Evolutionary conservation across 1,140 invertebrate genomes (phyloP), one percentile per base, ranked within the genome.

Genomic region (Drosophila oshimai): DNA sequence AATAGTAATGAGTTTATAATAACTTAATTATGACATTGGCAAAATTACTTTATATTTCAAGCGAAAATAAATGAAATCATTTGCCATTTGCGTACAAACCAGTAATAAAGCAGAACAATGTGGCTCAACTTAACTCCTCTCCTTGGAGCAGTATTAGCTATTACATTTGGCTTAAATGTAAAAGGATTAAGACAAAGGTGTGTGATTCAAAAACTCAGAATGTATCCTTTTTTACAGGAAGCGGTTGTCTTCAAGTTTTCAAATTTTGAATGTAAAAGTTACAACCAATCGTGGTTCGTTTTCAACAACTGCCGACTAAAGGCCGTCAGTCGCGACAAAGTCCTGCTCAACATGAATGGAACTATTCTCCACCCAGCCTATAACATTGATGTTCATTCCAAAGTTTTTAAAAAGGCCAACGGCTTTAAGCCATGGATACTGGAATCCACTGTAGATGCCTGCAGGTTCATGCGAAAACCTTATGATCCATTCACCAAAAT

Each of bases 221-320:
- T n/a, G n/a, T n/a, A n/a, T n/a, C n/a, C n/a, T n/a, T n/a, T n/a
- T 36, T 20, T 3, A 37, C 9, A 57, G 53, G n/a, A 34, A 10
- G 41, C 10, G 4, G 15, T 57, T 5, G 6, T 20, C 6, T 47
- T 47, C 6, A 57, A 57, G 18, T 47, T 57, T n/a, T 36, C 31
- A 1, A 57, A 57, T 24, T n/a, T 57, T 0, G 29, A 22, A 7
- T 57, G 41, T 18, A 20, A 46, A 9, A 57, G 41, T 17, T 57
- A 34, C 12, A 70, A 64, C 5, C 29, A 47, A 17, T 70, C 58
- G 6, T 69, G 65, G 65, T 44, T 54, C 9, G 17, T 64, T 0
- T 26, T 62, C 9, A 15, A 54, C 4, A 9, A 17, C 1, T 70
- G 50, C 26, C 28, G 65, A 6, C 50, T 64, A 4, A 42, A 28